Evolutionary conservation across 2,888 invertebrate genomes (phyloP).

Genomic region (Julus scanicus): DNA sequence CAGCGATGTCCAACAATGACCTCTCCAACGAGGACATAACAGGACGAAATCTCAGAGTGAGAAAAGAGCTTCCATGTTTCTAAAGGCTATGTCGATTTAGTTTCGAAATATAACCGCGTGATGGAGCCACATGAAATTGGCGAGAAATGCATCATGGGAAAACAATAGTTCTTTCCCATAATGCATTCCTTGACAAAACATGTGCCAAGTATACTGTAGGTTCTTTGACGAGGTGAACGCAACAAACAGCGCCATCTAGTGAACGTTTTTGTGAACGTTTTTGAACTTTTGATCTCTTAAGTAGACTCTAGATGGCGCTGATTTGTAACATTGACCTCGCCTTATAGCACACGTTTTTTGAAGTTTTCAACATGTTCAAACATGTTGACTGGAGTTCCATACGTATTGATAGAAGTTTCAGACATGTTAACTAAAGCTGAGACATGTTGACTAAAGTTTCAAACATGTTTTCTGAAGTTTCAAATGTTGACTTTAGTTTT

Average conservation of each 20-base stretch:
- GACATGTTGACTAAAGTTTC: no score
- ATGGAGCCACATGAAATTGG: background rate
- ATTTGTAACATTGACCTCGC: background rate
- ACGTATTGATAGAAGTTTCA: no score
- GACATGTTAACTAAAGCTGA: no score
- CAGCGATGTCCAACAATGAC: background rate
- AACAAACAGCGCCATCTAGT: background rate
- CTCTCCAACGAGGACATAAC: background rate
- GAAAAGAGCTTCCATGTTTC: slow-evolving; percentile 11
- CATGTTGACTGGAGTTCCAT: no score
- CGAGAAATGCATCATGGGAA: background rate
- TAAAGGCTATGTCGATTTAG: background rate
- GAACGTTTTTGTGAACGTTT: background rate
- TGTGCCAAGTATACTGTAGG: background rate
- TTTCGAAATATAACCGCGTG: background rate
- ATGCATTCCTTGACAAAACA: background rate
- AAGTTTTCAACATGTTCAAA: no score
- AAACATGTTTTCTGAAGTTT: no score
- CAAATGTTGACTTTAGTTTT: no score
- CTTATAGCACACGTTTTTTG: background rate
- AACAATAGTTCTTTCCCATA: background rate
- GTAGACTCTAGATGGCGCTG: background rate
- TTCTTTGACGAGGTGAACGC: background rate
- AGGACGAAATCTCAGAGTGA: slow-evolving; percentile 22
- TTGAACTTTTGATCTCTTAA: background rate